Percentiles rank a stretch among this genome's conserved stretches.
phyloP scores from a whole-genome alignment of 2,797 vertebrate species.

The Neostethus bicornis region DNA sequence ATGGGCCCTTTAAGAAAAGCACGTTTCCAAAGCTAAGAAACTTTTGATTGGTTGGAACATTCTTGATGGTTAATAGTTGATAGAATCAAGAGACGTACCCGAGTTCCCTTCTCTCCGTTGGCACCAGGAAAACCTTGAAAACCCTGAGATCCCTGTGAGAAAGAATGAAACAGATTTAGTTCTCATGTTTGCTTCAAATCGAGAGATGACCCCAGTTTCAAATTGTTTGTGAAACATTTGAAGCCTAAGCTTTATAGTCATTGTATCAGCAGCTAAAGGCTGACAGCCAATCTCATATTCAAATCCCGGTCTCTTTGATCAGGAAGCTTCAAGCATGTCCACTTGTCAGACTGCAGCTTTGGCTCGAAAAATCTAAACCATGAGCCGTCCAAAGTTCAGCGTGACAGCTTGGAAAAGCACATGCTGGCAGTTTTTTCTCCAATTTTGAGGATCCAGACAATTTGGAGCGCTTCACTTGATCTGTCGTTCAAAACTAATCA shows the following conservation, averaged over 20 bases:
- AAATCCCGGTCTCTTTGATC: constrained; percentile 75
- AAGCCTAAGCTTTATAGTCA: constrained; percentile 43
- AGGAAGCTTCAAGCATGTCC: constrained; percentile 68
- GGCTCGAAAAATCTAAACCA: constrained; percentile 30
- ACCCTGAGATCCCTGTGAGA: constrained; percentile 88
- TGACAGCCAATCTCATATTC: constrained; percentile 69
- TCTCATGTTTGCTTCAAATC: constrained; percentile 37
- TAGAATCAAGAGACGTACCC: constrained; percentile 82
- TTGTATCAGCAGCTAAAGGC: constrained; percentile 31
- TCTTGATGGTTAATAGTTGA: constrained; percentile 29
- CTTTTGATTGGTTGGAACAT: too few relatives aligned
- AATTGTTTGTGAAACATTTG: constrained; percentile 39
- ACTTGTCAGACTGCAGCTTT: constrained; percentile 44
- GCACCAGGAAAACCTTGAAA: constrained; percentile 97
- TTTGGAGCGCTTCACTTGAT: constrained; percentile 15
- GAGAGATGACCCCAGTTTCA: constrained; percentile 21
- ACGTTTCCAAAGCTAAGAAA: too few relatives aligned
- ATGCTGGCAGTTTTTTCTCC: constrained; percentile 19
- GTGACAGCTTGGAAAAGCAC: constrained; percentile 19
- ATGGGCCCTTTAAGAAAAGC: too few relatives aligned
- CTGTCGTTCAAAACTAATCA: neutral
- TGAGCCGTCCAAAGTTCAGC: constrained; percentile 42
- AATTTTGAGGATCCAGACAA: constrained; percentile 10
- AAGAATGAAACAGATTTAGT: constrained; percentile 42
- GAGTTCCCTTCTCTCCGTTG: constrained; percentile 95